Percentiles rank a stretch among this genome's conserved stretches.
Evolutionary conservation across 2,888 invertebrate species (phyloP).

Genomic region (Eumerus sabulonum): DNA sequence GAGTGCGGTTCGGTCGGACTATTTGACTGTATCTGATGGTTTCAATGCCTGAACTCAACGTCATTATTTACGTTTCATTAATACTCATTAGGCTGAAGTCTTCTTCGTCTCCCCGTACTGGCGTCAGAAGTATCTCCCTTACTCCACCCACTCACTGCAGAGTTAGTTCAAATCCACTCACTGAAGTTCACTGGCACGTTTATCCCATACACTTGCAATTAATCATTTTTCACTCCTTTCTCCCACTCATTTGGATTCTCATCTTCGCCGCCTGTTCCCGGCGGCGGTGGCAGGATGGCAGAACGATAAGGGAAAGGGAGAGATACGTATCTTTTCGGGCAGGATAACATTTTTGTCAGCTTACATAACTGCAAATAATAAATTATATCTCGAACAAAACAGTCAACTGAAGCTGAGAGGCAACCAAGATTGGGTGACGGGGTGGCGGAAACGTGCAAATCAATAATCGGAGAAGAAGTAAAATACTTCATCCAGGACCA

Average conservation of each 20-base stretch:
- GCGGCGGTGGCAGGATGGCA: not conserved
- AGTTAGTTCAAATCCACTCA: slow-evolving; percentile 40
- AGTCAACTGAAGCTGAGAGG: slow-evolving; percentile 5
- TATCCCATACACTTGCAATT: slow-evolving; percentile 61
- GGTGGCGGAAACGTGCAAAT: slow-evolving; percentile 33
- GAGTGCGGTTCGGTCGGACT: slow-evolving; percentile 33
- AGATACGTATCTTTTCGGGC: slow-evolving; percentile 49
- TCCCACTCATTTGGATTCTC: slow-evolving; percentile 18
- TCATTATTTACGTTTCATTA: slow-evolving; percentile 67
- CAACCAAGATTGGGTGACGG: not conserved
- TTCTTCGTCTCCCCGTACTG: slow-evolving; percentile 19
- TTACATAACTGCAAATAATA: slow-evolving; percentile 68
- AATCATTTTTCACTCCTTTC: slow-evolving; percentile 59
- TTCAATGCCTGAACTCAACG: slow-evolving; percentile 46
- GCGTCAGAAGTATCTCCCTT: not conserved
- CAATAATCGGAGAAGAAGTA: slow-evolving; percentile 59
- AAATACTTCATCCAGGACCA: slow-evolving; percentile 40
- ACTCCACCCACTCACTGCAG: not conserved
- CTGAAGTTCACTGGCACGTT: slow-evolving; percentile 60
- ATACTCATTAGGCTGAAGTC: slow-evolving; percentile 60
- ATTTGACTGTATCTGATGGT: slow-evolving; percentile 62
- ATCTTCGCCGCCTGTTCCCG: slow-evolving; percentile 1
- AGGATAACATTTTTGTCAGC: slow-evolving; percentile 66
- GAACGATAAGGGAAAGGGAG: slow-evolving; percentile 36
- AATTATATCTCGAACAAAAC: slow-evolving; percentile 40